phyloP scores from a whole-genome alignment of 2,888 invertebrate species.

The Drosophila rellima region DNA sequence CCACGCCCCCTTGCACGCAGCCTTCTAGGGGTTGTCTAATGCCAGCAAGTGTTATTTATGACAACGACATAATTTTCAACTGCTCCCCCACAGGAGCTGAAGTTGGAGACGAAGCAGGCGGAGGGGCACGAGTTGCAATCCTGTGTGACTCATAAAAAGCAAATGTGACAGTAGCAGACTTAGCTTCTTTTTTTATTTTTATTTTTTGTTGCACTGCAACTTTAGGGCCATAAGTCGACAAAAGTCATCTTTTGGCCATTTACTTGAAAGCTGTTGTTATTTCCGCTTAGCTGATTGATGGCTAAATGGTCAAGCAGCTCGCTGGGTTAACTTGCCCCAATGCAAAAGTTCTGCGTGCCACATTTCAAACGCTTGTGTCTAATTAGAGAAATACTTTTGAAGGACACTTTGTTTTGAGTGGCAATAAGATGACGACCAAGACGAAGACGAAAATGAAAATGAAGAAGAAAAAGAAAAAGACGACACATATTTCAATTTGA shows the following conservation, averaged over 20 bases:
- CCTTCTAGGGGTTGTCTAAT: constrained; percentile 34
- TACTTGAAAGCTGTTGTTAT: constrained; percentile 6
- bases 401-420: constrained; percentile 75
- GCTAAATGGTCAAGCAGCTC: constrained; percentile 5
- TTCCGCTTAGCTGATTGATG: neutral
- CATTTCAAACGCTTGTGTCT: constrained; percentile 74
- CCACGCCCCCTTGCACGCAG: constrained; percentile 24
- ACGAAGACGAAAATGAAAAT: constrained; percentile 20
- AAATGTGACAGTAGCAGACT: constrained; percentile 35
- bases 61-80: constrained; percentile 62
- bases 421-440: constrained; percentile 61
- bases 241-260: constrained; percentile 37
- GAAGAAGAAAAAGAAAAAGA: neutral
- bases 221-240: constrained; percentile 18
- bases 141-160: constrained; percentile 56
- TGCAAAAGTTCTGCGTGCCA: constrained; percentile 37
- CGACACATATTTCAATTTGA: constrained; percentile 4
- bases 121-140: constrained; percentile 9
- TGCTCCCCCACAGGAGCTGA: constrained; percentile 21
- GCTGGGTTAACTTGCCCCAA: constrained; percentile 8
- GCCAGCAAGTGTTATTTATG: constrained; percentile 65
- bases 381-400: constrained; percentile 83
- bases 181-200: constrained; percentile 12
- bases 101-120: neutral
- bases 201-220: constrained; percentile 16